A percentile compares a stretch with the other conserved stretches of the same genome.
Evolutionary conservation across 2,113 vertebrate genomes (phyloP).

Genomic region (Perca schrenkii): DNA sequence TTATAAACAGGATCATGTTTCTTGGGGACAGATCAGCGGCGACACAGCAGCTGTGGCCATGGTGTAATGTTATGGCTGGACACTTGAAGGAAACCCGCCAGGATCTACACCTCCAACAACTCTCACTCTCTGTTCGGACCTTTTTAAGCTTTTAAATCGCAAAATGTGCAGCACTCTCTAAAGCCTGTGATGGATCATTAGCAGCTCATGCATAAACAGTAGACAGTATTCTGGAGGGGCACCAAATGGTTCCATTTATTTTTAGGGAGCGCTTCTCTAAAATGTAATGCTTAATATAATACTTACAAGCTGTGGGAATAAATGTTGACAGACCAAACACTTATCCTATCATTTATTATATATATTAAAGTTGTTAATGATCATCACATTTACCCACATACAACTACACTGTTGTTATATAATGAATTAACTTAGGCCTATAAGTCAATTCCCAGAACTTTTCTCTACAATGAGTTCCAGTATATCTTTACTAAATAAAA

Average conservation of each 20-base stretch:
- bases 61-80: constrained; percentile 75
- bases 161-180: not conserved
- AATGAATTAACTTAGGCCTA: not conserved
- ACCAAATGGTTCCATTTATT: constrained; percentile 23
- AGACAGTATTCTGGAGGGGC: not conserved
- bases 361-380: too few species aligned
- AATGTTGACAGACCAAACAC: constrained; percentile 7
- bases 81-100: constrained; percentile 43
- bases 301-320: not conserved
- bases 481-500: not conserved
- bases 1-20: constrained; percentile 77
- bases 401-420: too few species aligned
- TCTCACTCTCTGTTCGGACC: constrained; percentile 14
- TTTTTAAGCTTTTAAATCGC: constrained; percentile 35
- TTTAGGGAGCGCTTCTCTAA: constrained; percentile 4
- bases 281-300: constrained; percentile 16
- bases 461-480: not conserved
- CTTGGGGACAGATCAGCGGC: constrained; percentile 75
- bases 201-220: not conserved
- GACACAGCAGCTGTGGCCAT: constrained; percentile 73
- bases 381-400: too few species aligned
- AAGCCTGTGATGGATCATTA: constrained; percentile 16
- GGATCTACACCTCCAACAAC: constrained; percentile 49
- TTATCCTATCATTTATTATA: not conserved
- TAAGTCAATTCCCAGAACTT: not conserved